Evolutionary conservation across 2,888 invertebrate genomes (phyloP).

Genomic region (Drosophila koepferae): DNA sequence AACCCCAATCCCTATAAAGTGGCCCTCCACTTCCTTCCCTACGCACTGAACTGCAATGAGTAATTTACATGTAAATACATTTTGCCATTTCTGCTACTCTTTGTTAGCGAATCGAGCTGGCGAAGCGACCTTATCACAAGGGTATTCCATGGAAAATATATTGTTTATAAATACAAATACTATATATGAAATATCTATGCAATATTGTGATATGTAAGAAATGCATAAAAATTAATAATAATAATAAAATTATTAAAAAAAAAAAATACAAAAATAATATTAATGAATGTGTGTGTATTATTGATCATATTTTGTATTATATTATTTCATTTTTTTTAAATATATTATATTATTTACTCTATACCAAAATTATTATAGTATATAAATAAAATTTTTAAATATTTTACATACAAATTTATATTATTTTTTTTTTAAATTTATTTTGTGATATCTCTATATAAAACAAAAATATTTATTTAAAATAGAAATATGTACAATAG

Average conservation of each 20-base stretch:
- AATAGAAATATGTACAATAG: neutral
- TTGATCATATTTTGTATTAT: too few relatives aligned
- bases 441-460: too few relatives aligned
- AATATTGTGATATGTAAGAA: neutral
- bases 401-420: neutral
- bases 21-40: neutral
- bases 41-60: slow-evolving; percentile 59
- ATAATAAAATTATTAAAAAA: neutral
- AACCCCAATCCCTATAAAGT: neutral
- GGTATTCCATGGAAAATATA: neutral
- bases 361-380: too few relatives aligned
- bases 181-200: neutral
- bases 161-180: too few relatives aligned
- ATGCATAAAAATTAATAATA: neutral
- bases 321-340: too few relatives aligned
- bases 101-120: slow-evolving; percentile 20
- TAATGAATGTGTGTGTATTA: too few relatives aligned
- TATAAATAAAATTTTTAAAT: neutral
- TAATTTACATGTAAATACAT: slow-evolving; percentile 77
- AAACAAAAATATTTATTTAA: too few relatives aligned
- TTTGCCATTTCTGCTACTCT: slow-evolving; percentile 44
- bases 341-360: neutral
- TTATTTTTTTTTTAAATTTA: neutral
- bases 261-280: too few relatives aligned
- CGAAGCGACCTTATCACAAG: neutral